Evolutionary conservation across 1,140 invertebrate species (phyloP).

Genomic region (Campodea augens): DNA sequence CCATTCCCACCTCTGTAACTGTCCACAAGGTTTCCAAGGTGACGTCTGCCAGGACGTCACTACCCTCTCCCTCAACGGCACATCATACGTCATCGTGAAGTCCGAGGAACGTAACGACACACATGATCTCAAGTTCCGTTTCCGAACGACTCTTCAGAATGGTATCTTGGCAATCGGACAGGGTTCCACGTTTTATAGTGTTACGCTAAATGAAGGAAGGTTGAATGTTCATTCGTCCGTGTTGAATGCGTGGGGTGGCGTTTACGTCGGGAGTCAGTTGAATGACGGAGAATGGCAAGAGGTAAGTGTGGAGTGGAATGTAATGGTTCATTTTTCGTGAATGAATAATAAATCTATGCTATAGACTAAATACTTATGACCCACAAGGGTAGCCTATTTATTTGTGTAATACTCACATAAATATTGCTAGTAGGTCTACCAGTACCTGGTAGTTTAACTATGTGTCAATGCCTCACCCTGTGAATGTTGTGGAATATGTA

Average conservation of each 20-base stretch:
- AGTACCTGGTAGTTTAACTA: too few species aligned
- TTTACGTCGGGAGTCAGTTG: slow-evolving; percentile 58
- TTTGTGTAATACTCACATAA: too few species aligned
- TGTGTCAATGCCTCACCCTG: too few species aligned
- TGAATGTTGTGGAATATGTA: too few species aligned
- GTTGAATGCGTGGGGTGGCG: slow-evolving; percentile 68
- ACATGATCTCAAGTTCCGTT: slow-evolving; percentile 71
- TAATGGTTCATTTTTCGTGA: too few species aligned
- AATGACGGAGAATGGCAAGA: slow-evolving; percentile 77
- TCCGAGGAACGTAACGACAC: slow-evolving; percentile 61
- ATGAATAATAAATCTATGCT: too few species aligned
- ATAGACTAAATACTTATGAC: too few species aligned
- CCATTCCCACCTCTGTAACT: slow-evolving; percentile 70
- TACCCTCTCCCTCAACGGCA: slow-evolving; percentile 64
- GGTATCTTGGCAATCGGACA: slow-evolving; percentile 69
- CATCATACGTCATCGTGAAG: slow-evolving; percentile 53
- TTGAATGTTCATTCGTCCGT: slow-evolving; percentile 69
- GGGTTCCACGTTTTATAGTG: slow-evolving; percentile 58
- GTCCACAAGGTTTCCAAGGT: slow-evolving; percentile 58
- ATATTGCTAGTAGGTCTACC: too few species aligned
- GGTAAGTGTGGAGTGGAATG: slow-evolving; percentile 25
- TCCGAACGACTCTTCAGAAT: slow-evolving; percentile 71
- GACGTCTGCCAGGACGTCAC: slow-evolving; percentile 59
- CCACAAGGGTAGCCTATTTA: too few species aligned
- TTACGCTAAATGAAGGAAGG: slow-evolving; percentile 56